Conservation (phyloP, 2,888 invertebrate genomes). For the Dynastes tityus region DNA sequence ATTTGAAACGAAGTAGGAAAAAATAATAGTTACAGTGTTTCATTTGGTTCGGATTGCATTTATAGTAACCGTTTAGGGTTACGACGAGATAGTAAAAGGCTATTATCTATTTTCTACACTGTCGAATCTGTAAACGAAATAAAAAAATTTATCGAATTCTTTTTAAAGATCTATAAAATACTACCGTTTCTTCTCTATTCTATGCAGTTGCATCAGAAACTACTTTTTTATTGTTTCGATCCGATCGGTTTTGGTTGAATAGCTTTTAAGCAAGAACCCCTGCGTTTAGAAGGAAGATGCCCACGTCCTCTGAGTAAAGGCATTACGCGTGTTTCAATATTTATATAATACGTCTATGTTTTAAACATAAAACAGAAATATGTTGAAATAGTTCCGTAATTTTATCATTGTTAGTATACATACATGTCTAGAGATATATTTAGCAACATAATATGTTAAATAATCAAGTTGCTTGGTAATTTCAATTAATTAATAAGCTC, state of each 20-base stretch:
- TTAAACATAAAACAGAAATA: not conserved
- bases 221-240: not conserved
- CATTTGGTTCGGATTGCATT: too few relatives aligned
- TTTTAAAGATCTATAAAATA: too few relatives aligned
- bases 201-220: not conserved
- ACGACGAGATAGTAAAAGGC: too few relatives aligned
- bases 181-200: too few relatives aligned
- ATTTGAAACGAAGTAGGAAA: too few relatives aligned
- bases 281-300: too few relatives aligned
- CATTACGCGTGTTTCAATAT: not conserved
- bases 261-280: not conserved
- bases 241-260: not conserved
- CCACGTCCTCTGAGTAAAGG: too few relatives aligned
- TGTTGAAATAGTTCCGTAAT: not conserved
- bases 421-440: not conserved
- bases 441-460: not conserved
- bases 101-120: too few relatives aligned
- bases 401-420: slow-evolving; percentile 4
- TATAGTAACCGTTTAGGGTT: too few relatives aligned
- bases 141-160: too few relatives aligned
- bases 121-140: too few relatives aligned
- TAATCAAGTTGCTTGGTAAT: slow-evolving; percentile 6
- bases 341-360: not conserved
- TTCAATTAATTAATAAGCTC: slow-evolving; percentile 3
- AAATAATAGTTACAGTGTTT: too few relatives aligned